Evolutionary conservation across 1,140 invertebrate genomes (phyloP).

Genomic region (Drosophila hydei): DNA sequence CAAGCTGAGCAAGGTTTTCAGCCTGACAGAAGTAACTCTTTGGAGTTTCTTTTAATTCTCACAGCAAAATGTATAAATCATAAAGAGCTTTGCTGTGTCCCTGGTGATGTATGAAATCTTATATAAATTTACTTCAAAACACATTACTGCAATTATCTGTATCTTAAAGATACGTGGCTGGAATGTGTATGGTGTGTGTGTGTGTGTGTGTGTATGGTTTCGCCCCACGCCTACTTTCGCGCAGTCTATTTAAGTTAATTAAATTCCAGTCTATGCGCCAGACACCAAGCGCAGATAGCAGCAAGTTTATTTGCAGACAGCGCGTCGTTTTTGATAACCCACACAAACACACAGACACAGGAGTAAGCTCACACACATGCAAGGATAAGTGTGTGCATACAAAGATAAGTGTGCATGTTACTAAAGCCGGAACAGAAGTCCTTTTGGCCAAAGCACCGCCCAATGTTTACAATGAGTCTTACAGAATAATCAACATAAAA

Average conservation of each 20-base stretch:
- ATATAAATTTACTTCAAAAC: background rate
- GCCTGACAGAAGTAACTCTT: too few species aligned
- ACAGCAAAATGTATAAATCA: background rate
- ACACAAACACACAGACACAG: slow-evolving; percentile 26
- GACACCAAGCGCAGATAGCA: slow-evolving; percentile 65
- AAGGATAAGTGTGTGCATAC: slow-evolving; percentile 40
- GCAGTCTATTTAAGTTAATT: slow-evolving; percentile 79
- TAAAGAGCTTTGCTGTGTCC: background rate
- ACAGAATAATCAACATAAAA: slow-evolving; percentile 81
- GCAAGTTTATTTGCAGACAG: slow-evolving; percentile 68
- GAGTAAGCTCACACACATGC: slow-evolving; percentile 4
- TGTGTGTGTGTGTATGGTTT: slow-evolving; percentile 1
- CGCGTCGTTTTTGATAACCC: slow-evolving; percentile 59
- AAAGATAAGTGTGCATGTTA: slow-evolving; percentile 56
- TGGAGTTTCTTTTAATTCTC: background rate
- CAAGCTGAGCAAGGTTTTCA: too few species aligned
- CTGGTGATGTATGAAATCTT: slow-evolving; percentile 3
- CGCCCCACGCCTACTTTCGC: slow-evolving; percentile 36
- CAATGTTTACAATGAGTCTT: slow-evolving; percentile 65
- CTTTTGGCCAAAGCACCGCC: slow-evolving; percentile 13
- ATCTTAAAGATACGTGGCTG: slow-evolving; percentile 16
- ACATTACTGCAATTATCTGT: slow-evolving; percentile 16
- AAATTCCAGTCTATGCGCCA: slow-evolving; percentile 67
- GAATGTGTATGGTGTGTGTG: slow-evolving; percentile 7
- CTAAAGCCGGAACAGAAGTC: slow-evolving; percentile 29